Evolutionary conservation across 37 sponge, comb jelly and placozoan genomes (phyloP).

Genomic region (Oopsacas minuta): DNA sequence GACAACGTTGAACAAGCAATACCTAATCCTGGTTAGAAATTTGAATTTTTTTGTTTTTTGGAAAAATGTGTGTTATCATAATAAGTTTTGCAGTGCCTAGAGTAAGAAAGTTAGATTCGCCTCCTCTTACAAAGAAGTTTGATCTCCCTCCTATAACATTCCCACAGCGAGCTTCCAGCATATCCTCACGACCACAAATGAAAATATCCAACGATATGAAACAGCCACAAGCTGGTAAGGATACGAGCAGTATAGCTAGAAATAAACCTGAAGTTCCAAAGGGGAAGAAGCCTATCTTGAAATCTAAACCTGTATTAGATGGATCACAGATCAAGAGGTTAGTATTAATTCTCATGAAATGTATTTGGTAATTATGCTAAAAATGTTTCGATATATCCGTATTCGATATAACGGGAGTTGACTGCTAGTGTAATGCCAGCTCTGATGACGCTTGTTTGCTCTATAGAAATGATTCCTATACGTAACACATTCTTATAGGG

Average conservation of each 20-base stretch:
- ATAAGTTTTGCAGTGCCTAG: too few species aligned
- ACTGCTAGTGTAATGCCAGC: too few species aligned
- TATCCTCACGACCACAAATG: not conserved
- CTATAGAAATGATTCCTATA: too few species aligned
- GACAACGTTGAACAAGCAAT: not conserved
- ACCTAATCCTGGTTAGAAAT: not conserved
- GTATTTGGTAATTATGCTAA: too few species aligned
- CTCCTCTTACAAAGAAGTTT: not conserved
- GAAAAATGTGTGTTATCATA: too few species aligned
- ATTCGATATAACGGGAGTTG: too few species aligned
- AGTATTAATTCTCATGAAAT: too few species aligned
- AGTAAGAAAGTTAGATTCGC: not conserved
- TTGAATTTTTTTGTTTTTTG: too few species aligned
- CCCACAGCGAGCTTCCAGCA: not conserved
- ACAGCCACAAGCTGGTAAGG: not conserved
- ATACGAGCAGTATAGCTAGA: not conserved
- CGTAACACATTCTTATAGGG: too few species aligned
- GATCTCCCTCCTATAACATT: too few species aligned
- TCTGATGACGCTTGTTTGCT: too few species aligned
- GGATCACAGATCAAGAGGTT: not conserved
- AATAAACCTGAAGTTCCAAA: not conserved
- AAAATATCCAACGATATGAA: not conserved
- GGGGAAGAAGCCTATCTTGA: constrained; percentile 4
- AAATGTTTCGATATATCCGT: too few species aligned
- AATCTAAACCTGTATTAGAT: not conserved